Base-by-base conservation (phyloP, 2,888 invertebrate species). In the Drosophila birchii region DNA sequence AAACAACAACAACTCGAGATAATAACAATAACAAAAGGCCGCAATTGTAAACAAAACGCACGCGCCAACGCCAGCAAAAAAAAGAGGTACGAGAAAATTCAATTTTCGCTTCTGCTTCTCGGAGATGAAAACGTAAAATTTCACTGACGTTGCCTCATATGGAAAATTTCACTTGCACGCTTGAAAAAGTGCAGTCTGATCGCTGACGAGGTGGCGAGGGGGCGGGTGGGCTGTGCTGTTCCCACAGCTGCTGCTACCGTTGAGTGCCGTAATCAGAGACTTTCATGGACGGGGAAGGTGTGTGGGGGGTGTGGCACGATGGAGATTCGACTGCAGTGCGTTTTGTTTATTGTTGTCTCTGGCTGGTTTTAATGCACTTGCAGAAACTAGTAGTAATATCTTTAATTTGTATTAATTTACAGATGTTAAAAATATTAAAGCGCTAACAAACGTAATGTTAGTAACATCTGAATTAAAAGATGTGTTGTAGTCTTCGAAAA, bases 121-220 rank as follows among this genome's bases (percentile, higher is more conserved):
- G 53, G 38, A 80, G 72, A 72, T 68, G 67, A 43, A 82, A 67
- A 76, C 64, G 79, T 51, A 78, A 81, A 83, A 85, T 86, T 88
- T 83, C 88, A 78, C 83, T 88, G 74, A 59, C 55, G 55, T 60
- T 74, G 85, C 55, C 78, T 70, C 88, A 84, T 88, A 81, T 86
- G 85, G 85, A 78, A 88, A 88, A 88, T 86, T 86, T 86, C 89
- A 86, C 88, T 85, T 86, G 84, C 89, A 85, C 88, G 88, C 84
- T 76, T 88, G 78, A 76, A 83, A 88, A 88, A 86, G 71, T 86
- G 81, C 86, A 88, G 66, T 63, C 49, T 8, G 18, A 14, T n/a
- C 11, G 38, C n/a, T 3, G 47, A 3, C n/a, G 47, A 29, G 47
- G 47, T 47, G 47, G 47, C n/a, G 47, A 29, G 47, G 47, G 29